Percentiles rank a stretch among this genome's conserved stretches.
phyloP scores from a whole-genome alignment of 1,140 invertebrate genomes.

The Drosophila kohkoa region DNA sequence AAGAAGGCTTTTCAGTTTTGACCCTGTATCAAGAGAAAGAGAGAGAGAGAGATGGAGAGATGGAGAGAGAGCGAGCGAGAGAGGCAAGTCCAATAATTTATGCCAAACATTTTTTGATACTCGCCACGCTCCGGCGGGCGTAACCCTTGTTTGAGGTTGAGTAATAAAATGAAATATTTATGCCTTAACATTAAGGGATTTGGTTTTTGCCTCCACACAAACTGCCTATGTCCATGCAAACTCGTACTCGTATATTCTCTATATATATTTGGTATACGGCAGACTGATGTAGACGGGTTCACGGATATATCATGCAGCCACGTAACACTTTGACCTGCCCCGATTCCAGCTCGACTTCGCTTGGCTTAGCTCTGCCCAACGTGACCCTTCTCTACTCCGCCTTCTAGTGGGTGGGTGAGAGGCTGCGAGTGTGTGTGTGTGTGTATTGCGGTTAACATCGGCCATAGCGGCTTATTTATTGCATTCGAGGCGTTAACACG shows the following conservation, averaged over 20 bases:
- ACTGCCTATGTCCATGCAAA: constrained; percentile 24
- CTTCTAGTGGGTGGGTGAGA: no score
- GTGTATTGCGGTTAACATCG: constrained; percentile 52
- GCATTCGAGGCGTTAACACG: constrained; percentile 70
- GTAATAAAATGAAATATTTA: constrained; percentile 79
- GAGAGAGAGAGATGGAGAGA: neutral
- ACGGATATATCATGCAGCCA: constrained; percentile 46
- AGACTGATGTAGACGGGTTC: neutral
- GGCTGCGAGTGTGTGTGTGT: constrained; percentile 13
- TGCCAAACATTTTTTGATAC: constrained; percentile 64
- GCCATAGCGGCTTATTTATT: constrained; percentile 67
- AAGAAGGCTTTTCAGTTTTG: neutral
- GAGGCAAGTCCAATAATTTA: constrained; percentile 54
- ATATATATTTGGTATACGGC: constrained; percentile 9
- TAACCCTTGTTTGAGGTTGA: constrained; percentile 72
- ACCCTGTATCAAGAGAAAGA: neutral
- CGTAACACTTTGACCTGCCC: constrained; percentile 46
- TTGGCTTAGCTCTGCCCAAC: neutral
- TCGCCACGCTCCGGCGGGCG: constrained; percentile 15
- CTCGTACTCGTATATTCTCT: no score
- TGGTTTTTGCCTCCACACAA: constrained; percentile 51
- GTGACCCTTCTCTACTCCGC: neutral
- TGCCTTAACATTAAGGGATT: constrained; percentile 74
- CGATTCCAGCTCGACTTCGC: neutral
- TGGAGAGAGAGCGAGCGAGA: neutral